These are phyloP conservation scores for Mesocentrotus franciscanus DNA, from an alignment of 53 echinoderm and acorn worm genomes.

Conservation along the genomic window DNA sequence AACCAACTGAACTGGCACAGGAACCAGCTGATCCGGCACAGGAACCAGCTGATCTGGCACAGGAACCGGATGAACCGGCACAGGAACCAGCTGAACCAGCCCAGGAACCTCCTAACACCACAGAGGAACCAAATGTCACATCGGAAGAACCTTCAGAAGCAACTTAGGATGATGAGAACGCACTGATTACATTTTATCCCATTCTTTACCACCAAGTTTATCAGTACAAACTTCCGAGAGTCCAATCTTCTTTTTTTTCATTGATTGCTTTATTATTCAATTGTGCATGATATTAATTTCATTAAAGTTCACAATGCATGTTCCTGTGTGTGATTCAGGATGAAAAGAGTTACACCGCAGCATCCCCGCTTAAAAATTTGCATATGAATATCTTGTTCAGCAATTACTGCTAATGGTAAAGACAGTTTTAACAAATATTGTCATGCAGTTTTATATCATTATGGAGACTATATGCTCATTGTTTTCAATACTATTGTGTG, in stretches of 20 bases:
- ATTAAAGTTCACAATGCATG: not conserved
- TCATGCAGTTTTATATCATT: no score
- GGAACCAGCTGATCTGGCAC: not conserved
- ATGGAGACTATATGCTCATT: no score
- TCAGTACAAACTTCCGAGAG: not conserved
- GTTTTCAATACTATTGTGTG: no score
- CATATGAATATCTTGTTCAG: no score
- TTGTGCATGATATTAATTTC: not conserved
- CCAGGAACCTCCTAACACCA: not conserved
- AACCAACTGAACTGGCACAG: not conserved
- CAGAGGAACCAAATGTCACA: not conserved
- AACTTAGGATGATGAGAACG: not conserved
- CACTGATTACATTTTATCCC: not conserved
- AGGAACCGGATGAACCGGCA: not conserved
- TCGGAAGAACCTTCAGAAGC: conserved; percentile 25
- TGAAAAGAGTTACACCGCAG: no score
- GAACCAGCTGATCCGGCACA: not conserved
- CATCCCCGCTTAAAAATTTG: no score
- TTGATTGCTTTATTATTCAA: not conserved
- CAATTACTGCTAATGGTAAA: no score
- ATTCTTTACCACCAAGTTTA: not conserved
- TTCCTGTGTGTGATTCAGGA: not conserved
- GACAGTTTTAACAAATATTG: no score
- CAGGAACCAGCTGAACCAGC: conserved; percentile 1
- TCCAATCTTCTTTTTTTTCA: not conserved